Evolutionary conservation across 2,888 invertebrate species (phyloP).

Genomic region (Nysson spinosus): DNA sequence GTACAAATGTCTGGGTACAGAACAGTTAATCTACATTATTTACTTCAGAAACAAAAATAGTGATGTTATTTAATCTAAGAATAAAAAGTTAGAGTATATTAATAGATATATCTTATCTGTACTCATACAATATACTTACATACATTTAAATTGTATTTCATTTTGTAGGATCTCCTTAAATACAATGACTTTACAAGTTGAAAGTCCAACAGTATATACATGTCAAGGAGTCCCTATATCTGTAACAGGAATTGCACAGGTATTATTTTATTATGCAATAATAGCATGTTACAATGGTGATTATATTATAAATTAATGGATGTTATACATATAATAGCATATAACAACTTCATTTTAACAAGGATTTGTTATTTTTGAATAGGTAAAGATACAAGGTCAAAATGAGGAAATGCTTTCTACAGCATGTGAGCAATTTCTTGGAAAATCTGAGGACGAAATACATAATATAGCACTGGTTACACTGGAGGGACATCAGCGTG

Average conservation of each 20-base stretch:
- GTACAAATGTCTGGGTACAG: too few relatives aligned
- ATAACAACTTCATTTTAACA: not conserved
- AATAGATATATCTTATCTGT: too few relatives aligned
- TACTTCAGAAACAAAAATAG: too few relatives aligned
- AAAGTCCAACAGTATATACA: conserved; percentile 96
- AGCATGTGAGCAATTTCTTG: conserved; percentile 96
- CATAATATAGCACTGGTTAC: conserved; percentile 95
- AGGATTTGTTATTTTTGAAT: conserved; percentile 13
- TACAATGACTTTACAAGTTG: conserved; percentile 97
- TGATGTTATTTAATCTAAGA: too few relatives aligned
- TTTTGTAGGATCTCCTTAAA: conserved; percentile 92
- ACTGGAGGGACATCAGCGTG: conserved; percentile 94
- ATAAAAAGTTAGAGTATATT: too few relatives aligned
- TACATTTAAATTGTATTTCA: not conserved
- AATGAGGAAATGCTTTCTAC: conserved; percentile 93
- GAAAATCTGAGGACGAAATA: conserved; percentile 91
- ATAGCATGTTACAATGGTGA: conserved; percentile 3
- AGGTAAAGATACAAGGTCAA: conserved; percentile 93
- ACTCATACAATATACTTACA: too few relatives aligned
- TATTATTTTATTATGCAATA: conserved; percentile 73
- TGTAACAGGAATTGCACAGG: conserved; percentile 98
- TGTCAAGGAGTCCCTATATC: conserved; percentile 98
- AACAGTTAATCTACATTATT: too few relatives aligned
- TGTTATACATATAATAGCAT: not conserved
- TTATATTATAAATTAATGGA: not conserved